Conservation (phyloP, 2,888 invertebrate species). For the Drosophila buzzatii region DNA sequence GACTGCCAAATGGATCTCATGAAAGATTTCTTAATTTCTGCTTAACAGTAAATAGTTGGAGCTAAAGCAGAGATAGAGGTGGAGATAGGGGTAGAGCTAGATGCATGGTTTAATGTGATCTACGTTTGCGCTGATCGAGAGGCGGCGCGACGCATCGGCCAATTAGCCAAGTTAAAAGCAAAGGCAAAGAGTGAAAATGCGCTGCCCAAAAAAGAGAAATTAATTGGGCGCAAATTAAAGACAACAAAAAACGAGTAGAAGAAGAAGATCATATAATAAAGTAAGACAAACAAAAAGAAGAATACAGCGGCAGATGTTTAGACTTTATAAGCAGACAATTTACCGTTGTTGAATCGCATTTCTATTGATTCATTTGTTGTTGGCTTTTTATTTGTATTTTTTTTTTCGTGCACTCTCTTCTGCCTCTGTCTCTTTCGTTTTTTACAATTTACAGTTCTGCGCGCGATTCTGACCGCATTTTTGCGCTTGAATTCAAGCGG, state of each 20-base stretch:
- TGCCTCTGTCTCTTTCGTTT: not conserved
- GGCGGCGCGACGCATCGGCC: constrained; percentile 13
- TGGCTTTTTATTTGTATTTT: constrained; percentile 13
- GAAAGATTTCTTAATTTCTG: not conserved
- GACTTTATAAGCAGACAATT: constrained; percentile 55
- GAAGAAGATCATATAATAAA: constrained; percentile 22
- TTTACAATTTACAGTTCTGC: constrained; percentile 71
- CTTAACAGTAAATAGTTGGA: constrained; percentile 29
- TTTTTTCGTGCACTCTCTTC: not conserved
- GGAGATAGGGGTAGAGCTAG: not conserved
- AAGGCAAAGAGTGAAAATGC: constrained; percentile 46
- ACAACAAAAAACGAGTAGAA: constrained; percentile 32
- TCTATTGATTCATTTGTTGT: constrained; percentile 47
- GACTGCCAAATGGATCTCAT: not conserved
- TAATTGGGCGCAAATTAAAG: constrained; percentile 71
- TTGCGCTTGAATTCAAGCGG: constrained; percentile 60
- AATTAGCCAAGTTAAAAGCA: constrained; percentile 41
- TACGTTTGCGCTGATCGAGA: not conserved
- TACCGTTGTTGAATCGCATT: constrained; percentile 63
- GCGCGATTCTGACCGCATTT: constrained; percentile 78
- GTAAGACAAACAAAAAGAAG: not conserved
- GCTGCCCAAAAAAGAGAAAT: constrained; percentile 63
- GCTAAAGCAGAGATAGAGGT: not conserved
- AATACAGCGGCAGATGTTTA: not conserved
- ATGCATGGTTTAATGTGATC: not conserved